Conservation (phyloP, 2,888 invertebrate genomes). For the Cerceris rybyensis region DNA sequence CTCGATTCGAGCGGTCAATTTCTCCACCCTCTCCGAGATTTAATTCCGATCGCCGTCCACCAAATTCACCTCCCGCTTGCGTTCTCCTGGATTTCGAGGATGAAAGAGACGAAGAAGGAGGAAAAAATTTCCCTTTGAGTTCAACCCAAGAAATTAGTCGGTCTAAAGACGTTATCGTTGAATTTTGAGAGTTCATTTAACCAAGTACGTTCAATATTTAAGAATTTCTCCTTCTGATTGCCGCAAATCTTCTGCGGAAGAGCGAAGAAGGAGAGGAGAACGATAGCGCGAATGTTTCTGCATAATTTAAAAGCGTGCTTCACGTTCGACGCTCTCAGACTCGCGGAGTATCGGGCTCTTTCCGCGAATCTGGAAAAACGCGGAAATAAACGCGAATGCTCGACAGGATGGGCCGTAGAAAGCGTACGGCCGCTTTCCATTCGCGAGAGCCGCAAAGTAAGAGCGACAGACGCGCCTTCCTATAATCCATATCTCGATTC, state of each 20-base stretch:
- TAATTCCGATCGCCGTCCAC: conserved; percentile 28
- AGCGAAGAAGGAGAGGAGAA: no score
- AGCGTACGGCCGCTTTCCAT: not conserved
- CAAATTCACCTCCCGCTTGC: not conserved
- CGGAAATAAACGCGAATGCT: not conserved
- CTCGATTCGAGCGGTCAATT: conserved; percentile 41
- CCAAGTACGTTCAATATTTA: no score
- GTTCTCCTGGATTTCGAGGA: not conserved
- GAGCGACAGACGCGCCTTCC: conserved; percentile 44
- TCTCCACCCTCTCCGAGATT: conserved; percentile 14
- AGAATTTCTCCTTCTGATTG: no score
- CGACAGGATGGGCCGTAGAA: no score
- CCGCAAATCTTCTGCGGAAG: no score
- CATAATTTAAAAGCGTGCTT: no score
- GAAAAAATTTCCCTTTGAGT: no score
- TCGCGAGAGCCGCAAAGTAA: conserved; percentile 44
- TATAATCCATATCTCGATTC: conserved; percentile 48
- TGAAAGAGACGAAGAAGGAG: no score
- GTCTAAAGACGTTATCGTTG: no score
- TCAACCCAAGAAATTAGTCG: no score
- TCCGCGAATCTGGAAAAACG: not conserved
- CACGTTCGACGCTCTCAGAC: not conserved
- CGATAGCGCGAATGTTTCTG: no score
- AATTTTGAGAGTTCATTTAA: no score
- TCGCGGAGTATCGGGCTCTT: not conserved